A percentile compares a stretch with the other conserved stretches of the same genome.
These are phyloP conservation scores for Drosophila watanabei DNA, from an alignment of 1,140 invertebrate species.

Conservation along the genomic window DNA sequence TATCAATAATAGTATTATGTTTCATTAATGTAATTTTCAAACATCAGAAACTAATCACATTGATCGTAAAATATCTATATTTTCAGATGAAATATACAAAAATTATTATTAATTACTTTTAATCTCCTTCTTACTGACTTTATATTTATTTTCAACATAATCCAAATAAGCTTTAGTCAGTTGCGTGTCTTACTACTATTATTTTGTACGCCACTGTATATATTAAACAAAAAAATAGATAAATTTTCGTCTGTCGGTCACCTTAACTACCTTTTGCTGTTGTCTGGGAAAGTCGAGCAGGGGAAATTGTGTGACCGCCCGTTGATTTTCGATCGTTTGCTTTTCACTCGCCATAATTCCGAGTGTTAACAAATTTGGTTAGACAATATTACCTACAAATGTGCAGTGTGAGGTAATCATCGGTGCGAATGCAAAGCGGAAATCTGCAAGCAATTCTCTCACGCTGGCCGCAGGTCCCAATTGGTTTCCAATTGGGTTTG, in stretches of 20 bases:
- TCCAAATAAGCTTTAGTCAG: background rate
- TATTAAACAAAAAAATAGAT: slow-evolving; percentile 1
- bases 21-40: too few relatives aligned
- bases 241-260: slow-evolving; percentile 12
- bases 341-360: slow-evolving; percentile 4
- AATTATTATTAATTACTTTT: too few relatives aligned
- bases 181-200: background rate
- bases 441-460: slow-evolving; percentile 43
- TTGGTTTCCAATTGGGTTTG: slow-evolving; percentile 44
- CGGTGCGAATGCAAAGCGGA: slow-evolving; percentile 30
- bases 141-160: background rate
- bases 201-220: background rate
- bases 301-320: slow-evolving; percentile 51
- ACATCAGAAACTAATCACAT: too few relatives aligned
- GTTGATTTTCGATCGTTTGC: slow-evolving; percentile 31
- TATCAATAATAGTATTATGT: too few relatives aligned
- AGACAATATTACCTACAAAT: slow-evolving; percentile 9
- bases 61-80: too few relatives aligned
- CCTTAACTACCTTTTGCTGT: background rate
- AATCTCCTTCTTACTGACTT: background rate
- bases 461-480: slow-evolving; percentile 25
- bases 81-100: too few relatives aligned
- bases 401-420: slow-evolving; percentile 29
- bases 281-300: slow-evolving; percentile 44
- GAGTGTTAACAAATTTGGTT: slow-evolving; percentile 39